Evolutionary conservation across 2,797 vertebrate species (phyloP).

Genomic region (Sebastolobus altivelis): DNA sequence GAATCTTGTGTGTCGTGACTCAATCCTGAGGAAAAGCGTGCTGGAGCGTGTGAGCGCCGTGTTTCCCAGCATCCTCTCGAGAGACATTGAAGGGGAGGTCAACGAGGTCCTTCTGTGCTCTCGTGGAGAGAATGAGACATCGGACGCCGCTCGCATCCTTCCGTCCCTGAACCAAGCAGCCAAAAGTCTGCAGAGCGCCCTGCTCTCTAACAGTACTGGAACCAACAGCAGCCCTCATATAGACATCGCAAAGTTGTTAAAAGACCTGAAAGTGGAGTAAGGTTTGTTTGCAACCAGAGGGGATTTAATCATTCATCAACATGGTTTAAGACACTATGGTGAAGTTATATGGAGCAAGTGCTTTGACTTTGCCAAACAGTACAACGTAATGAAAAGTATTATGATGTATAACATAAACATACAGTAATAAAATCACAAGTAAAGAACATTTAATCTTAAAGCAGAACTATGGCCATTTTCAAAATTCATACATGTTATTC

Average conservation of each 20-base stretch:
- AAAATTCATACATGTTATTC: not conserved
- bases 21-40: constrained; percentile 85
- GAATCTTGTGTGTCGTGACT: constrained; percentile 94
- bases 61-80: constrained; percentile 84
- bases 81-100: constrained; percentile 90
- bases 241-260: constrained; percentile 87
- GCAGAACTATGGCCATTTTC: not conserved
- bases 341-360: not conserved
- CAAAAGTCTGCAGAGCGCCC: constrained; percentile 84
- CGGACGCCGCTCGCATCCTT: constrained; percentile 60
- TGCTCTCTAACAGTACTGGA: constrained; percentile 76
- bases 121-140: constrained; percentile 24
- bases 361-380: constrained; percentile 7
- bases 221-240: constrained; percentile 81
- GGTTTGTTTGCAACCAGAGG: constrained; percentile 24
- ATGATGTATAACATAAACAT: not conserved
- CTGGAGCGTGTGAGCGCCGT: constrained; percentile 74
- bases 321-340: not conserved
- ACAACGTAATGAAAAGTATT: constrained; percentile 9
- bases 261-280: constrained; percentile 87
- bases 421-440: constrained; percentile 14
- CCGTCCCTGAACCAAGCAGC: constrained; percentile 73
- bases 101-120: constrained; percentile 95
- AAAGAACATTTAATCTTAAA: constrained; percentile 38
- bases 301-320: not conserved